Evolutionary conservation across 2,888 invertebrate species (phyloP).

Genomic region (Cynaeus angustus): DNA sequence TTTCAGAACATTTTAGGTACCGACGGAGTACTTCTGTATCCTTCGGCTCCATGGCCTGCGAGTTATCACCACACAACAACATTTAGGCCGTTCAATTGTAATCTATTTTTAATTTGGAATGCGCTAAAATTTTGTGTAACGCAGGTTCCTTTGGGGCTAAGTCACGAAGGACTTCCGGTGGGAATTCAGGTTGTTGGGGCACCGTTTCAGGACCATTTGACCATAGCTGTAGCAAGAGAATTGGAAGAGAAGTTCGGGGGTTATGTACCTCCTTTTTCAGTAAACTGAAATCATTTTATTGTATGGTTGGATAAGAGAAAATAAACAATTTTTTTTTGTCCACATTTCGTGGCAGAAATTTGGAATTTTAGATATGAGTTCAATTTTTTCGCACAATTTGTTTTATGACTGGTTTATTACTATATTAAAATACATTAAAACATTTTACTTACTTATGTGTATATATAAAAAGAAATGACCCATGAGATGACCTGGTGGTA

Average conservation of each 20-base stretch:
- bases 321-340: too few relatives aligned
- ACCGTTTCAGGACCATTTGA: conserved; percentile 78
- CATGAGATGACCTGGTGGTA: too few relatives aligned
- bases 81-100: conserved; percentile 87
- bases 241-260: conserved; percentile 83
- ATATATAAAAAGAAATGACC: too few relatives aligned
- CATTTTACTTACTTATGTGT: too few relatives aligned
- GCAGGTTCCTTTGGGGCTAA: conserved; percentile 88
- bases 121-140: conserved; percentile 87
- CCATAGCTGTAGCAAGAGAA: conserved; percentile 82
- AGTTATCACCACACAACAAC: conserved; percentile 89
- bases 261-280: conserved; percentile 76
- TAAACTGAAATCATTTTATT: neutral
- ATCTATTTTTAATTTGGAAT: conserved; percentile 90
- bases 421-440: too few relatives aligned
- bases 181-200: conserved; percentile 86
- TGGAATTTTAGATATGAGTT: too few relatives aligned
- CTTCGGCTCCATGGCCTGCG: conserved; percentile 85
- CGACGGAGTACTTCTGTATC: conserved; percentile 88
- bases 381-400: too few relatives aligned
- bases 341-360: too few relatives aligned
- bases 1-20: conserved; percentile 80
- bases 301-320: too few relatives aligned
- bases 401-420: too few relatives aligned
- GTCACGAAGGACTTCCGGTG: conserved; percentile 81